Evolutionary conservation across 2,797 vertebrate genomes (phyloP).

Genomic region (Malurus splendens): DNA sequence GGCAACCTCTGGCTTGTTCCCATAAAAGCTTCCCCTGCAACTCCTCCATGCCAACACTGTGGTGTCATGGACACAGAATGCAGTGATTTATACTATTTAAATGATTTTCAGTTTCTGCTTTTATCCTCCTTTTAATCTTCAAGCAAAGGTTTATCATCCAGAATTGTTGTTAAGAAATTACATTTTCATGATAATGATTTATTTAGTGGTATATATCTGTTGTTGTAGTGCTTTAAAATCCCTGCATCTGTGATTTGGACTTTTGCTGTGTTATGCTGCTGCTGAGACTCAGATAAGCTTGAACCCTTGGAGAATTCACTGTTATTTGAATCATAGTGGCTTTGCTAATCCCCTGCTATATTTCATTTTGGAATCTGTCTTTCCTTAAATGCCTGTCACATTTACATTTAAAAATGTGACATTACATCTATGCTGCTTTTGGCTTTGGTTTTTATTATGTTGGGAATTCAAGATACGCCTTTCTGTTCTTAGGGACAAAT

Average conservation of each 20-base stretch:
- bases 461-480: neutral
- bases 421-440: slow-evolving; percentile 9
- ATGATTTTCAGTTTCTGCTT: neutral
- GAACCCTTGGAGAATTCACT: slow-evolving; percentile 51
- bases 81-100: neutral
- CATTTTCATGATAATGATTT: neutral
- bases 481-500: neutral
- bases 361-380: slow-evolving; percentile 49
- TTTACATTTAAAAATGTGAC: slow-evolving; percentile 36
- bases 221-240: slow-evolving; percentile 16
- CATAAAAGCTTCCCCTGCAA: neutral
- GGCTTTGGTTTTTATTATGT: neutral
- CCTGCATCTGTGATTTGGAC: slow-evolving; percentile 19
- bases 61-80: neutral
- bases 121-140: neutral
- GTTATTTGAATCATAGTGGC: slow-evolving; percentile 28
- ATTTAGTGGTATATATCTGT: neutral
- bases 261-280: slow-evolving; percentile 39
- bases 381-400: slow-evolving; percentile 27
- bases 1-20: neutral
- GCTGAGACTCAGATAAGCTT: slow-evolving; percentile 55
- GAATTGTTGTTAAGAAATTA: neutral
- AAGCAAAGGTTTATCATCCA: neutral
- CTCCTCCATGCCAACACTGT: neutral
- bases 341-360: slow-evolving; percentile 33